phyloP scores from a whole-genome alignment of 1,140 invertebrate genomes.

The Halictus rubicundus region DNA sequence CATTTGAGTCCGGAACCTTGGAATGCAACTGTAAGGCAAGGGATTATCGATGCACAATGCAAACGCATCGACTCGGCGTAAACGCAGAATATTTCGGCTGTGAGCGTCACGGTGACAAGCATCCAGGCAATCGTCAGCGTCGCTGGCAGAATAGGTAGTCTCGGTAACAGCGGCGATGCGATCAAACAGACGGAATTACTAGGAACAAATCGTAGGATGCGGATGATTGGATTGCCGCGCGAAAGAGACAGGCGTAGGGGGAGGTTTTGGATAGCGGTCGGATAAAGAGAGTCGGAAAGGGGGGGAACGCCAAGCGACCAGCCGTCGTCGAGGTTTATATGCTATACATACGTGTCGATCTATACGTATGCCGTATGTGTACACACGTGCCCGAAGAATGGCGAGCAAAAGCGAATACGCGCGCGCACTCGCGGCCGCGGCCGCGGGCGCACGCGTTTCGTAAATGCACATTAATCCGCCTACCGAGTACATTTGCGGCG shows the following conservation, averaged over 20 bases:
- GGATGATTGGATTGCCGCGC: constrained; percentile 67
- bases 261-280: constrained; percentile 40
- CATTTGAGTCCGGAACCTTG: no score
- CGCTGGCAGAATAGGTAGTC: constrained; percentile 13
- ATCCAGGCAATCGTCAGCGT: constrained; percentile 17
- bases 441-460: constrained; percentile 48
- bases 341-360: neutral
- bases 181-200: constrained; percentile 65
- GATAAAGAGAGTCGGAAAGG: constrained; percentile 40
- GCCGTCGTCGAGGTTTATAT: constrained; percentile 44
- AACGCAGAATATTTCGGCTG: neutral
- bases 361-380: neutral
- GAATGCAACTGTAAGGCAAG: no score
- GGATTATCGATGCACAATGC: no score
- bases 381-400: neutral
- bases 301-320: constrained; percentile 31
- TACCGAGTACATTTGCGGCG: constrained; percentile 64
- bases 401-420: constrained; percentile 9
- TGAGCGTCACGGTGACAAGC: neutral
- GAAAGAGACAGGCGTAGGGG: constrained; percentile 41
- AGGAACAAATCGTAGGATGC: constrained; percentile 65
- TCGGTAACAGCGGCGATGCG: constrained; percentile 51
- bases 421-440: constrained; percentile 18
- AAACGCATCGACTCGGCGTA: no score
- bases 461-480: constrained; percentile 68